Conservation (phyloP, 1,140 invertebrate genomes). For the Formica selysi region DNA sequence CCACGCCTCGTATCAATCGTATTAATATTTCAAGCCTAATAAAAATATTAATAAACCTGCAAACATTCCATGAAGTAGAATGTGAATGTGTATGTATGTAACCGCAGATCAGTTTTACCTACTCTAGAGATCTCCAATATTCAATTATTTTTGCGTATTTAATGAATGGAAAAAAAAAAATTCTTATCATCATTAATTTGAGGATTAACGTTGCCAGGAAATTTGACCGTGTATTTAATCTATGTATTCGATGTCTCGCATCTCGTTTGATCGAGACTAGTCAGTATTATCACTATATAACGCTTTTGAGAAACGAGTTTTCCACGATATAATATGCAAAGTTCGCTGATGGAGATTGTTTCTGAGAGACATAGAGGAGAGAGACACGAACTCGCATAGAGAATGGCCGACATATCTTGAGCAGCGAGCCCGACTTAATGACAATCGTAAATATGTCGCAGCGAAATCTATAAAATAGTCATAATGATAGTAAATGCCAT, state of each 20-base stretch:
- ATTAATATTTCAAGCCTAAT: background rate
- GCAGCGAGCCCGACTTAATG: slow-evolving; percentile 54
- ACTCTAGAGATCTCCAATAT: background rate
- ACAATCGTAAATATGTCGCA: slow-evolving; percentile 60
- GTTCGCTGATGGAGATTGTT: background rate
- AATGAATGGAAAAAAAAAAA: background rate
- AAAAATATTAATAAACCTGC: background rate
- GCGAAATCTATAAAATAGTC: slow-evolving; percentile 70
- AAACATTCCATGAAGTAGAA: background rate
- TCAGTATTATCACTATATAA: background rate
- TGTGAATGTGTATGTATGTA: background rate
- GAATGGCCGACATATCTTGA: background rate
- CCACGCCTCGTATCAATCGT: background rate
- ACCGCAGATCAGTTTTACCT: background rate
- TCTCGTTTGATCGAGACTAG: background rate
- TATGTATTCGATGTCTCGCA: no score
- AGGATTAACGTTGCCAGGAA: background rate
- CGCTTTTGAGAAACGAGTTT: slow-evolving; percentile 22
- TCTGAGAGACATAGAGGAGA: background rate
- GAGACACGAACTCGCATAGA: background rate
- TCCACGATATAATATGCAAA: background rate
- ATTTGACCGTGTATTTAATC: background rate
- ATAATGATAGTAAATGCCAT: slow-evolving; percentile 65
- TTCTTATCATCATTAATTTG: background rate
- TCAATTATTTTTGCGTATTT: background rate